Evolutionary conservation across 1,140 invertebrate genomes (phyloP), one percentile per base, ranked within the genome.

Genomic region (Mercenaria mercenaria): DNA sequence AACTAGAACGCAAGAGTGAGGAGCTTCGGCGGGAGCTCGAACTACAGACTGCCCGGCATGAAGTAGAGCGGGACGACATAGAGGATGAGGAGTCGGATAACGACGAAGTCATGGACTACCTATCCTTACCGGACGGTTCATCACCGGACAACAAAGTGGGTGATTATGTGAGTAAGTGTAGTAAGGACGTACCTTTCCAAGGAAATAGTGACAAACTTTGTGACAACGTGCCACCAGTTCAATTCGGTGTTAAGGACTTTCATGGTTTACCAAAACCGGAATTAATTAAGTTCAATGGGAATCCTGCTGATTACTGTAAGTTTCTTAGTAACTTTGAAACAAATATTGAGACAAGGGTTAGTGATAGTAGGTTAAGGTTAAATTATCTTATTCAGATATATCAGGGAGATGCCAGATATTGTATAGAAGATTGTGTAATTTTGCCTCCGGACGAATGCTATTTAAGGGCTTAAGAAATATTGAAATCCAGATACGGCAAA

Each of bases 381-480:
- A 86, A 37, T 86, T 85, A 90, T 34, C 39, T 90, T 29, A 90
- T 90, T 32, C 81, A 84, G 34, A 84, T 39, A n/a, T 90, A 82
- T 86, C 59, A 81, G 83, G 89, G 82, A 32, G 89, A 90, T 0
- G 76, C 82, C 18, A 69, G 47, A 41, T 61, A 23, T 39, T 41
- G n/a, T 34, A 86, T 90, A 56, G 89, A 86, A 80, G 61, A 90
- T 61, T 90, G 89, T 85, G 82, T 90, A 61, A 43, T 90, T 20
- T 80, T 90, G 74, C 59, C 80, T 43, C 32, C 52, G 23, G 34
- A 64, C 6, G 80, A 90, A 79, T 69, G 82, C 39, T 81, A 88
- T 34, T 15, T 32, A 43, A 26, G 76, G 52, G 79, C 87, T 29
- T 56, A 43, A 74, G 56, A 43, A 56, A 89, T 89, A 11, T 74